Base-by-base conservation (phyloP, 2,888 invertebrate genomes). In the Dynastes maya region DNA sequence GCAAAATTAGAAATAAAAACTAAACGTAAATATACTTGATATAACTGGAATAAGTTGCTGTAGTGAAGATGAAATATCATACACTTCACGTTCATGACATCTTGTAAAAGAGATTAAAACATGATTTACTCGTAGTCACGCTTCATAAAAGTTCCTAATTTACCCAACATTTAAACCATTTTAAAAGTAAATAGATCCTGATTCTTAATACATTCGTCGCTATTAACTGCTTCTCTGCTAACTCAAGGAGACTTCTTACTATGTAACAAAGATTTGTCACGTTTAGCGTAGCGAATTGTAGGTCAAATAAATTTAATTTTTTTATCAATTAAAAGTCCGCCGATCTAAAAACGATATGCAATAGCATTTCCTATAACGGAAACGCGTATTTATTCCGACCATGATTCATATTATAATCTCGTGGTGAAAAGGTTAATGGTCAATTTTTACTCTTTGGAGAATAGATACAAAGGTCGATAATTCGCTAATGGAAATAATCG, bases 381-480 rank as follows among this genome's bases (percentile, higher is more conserved):
- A 68, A 68, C 51, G 29, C 22, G 51, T 51, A 68, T 68, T 68
- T 68, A 68, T 29, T 51, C 27, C 27, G 29, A 5, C 1, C 68
- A 51, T 68, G 68, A 68, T 51, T 68, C 68, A 68, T 68, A 51
- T 68, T 51, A 51, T 68, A 68, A 51, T 51, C 51, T 68, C 49
- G 55, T 9, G 68, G 27, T 68, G 68, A 68, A 68, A 68, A 68
- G 68, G 68, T 68, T 68, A 68, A 51, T 68, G 51, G 49, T 68
- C 68, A 68, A 51, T 27, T 45, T 51, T 68, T 68, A 27, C 40
- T 67, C 16, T 67, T 45, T 49, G 40, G 40, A 67, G 45, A 16
- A 55, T 55, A 55, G 8, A 55, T 67, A 1, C 51, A 51, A 68
- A 68, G 68, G 51, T 68, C 68, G 68, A 68, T 51, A 68, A 51